Percentiles rank a stretch among this genome's conserved stretches.
These are phyloP conservation scores for Drosophila nannoptera DNA, from an alignment of 1,140 invertebrate genomes.

Conservation along the genomic window DNA sequence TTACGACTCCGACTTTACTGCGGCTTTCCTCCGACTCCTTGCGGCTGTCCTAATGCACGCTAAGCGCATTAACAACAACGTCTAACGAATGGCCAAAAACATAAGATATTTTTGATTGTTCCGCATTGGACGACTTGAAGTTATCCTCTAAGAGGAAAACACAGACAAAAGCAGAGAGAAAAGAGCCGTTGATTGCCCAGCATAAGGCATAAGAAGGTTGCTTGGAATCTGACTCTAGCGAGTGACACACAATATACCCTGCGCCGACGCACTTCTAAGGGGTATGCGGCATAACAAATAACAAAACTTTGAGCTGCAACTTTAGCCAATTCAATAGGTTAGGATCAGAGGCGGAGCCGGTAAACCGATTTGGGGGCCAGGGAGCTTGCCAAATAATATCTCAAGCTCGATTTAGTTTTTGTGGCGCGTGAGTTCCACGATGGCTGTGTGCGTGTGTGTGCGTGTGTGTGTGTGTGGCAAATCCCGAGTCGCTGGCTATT, in stretches of 20 bases:
- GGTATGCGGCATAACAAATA: conserved; percentile 1
- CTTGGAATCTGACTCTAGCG: too few species aligned
- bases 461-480: conserved; percentile 12
- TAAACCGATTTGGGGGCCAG: not conserved
- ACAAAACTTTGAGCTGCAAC: conserved; percentile 16
- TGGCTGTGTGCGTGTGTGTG: not conserved
- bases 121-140: not conserved
- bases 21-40: conserved; percentile 5
- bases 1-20: conserved; percentile 11
- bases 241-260: not conserved
- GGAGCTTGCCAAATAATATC: conserved; percentile 24
- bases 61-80: conserved; percentile 33
- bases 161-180: too few species aligned
- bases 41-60: conserved; percentile 20
- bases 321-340: not conserved
- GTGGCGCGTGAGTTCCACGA: not conserved
- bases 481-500: conserved; percentile 32
- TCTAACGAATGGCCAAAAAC: not conserved
- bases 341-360: not conserved
- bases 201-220: too few species aligned
- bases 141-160: not conserved
- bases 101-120: not conserved
- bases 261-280: too few species aligned
- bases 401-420: conserved; percentile 35
- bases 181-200: too few species aligned